These are phyloP conservation scores for Gambelia wislizenii DNA, from an alignment of 2,797 vertebrate genomes.

Conservation along the genomic window DNA sequence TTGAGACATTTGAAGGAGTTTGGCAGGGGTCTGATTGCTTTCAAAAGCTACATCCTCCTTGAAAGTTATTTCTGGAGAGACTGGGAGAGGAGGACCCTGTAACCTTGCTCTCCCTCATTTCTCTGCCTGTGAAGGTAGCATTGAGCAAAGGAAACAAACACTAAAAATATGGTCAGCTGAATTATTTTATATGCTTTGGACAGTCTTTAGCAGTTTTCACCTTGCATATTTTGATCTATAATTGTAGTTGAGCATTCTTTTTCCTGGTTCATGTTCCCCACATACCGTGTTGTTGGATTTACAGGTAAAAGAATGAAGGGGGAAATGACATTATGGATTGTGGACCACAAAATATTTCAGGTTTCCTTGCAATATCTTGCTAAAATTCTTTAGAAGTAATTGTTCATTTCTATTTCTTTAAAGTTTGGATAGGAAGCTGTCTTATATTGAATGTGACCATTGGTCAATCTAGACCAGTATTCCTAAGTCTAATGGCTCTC, in stretches of 20 bases:
- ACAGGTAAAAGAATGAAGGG: not conserved
- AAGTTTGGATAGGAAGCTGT: not conserved
- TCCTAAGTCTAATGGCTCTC: no score
- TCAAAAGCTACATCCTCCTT: not conserved
- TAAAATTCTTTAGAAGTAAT: not conserved
- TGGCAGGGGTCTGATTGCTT: not conserved
- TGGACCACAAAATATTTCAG: not conserved
- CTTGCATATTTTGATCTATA: not conserved
- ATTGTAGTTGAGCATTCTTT: not conserved
- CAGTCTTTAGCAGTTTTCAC: not conserved
- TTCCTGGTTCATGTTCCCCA: not conserved
- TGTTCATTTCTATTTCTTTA: not conserved
- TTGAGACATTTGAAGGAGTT: constrained; percentile 2
- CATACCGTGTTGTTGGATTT: not conserved
- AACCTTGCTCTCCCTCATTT: not conserved
- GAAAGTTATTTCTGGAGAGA: not conserved
- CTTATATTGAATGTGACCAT: not conserved
- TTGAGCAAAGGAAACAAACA: not conserved
- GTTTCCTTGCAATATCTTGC: not conserved
- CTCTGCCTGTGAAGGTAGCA: not conserved
- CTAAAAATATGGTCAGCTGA: not conserved
- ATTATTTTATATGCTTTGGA: not conserved
- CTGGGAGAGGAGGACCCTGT: not conserved
- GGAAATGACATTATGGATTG: no score
- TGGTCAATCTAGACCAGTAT: no score